These are phyloP conservation scores for Benthosema pterotum DNA, from an alignment of 2,797 vertebrate species.

Conservation along the genomic window DNA sequence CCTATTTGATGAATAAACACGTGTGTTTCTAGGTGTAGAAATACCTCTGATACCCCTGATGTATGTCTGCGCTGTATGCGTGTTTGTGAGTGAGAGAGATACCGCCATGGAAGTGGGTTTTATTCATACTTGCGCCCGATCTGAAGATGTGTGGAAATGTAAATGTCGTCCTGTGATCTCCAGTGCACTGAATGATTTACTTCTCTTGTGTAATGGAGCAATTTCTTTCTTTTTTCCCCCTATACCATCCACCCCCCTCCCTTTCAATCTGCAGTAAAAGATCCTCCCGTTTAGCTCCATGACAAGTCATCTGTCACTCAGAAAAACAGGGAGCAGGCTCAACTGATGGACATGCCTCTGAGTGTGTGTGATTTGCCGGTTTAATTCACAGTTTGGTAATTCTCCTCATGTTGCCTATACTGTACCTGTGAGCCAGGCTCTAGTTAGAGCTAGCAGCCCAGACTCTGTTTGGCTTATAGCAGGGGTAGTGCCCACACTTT, in stretches of 20 bases:
- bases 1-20: too few relatives aligned
- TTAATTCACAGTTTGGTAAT: too few relatives aligned
- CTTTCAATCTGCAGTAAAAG: constrained; percentile 74
- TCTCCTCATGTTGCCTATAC: too few relatives aligned
- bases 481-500: too few relatives aligned
- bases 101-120: constrained; percentile 31
- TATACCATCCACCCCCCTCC: constrained; percentile 51
- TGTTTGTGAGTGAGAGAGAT: constrained; percentile 25
- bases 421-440: too few relatives aligned
- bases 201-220: constrained; percentile 78
- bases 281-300: constrained; percentile 71
- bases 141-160: constrained; percentile 62
- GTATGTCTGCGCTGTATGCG: neutral
- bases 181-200: constrained; percentile 77
- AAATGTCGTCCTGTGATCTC: constrained; percentile 72
- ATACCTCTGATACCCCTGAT: too few relatives aligned
- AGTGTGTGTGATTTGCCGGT: constrained; percentile 3
- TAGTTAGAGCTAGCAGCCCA: too few relatives aligned
- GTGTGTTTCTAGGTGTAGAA: too few relatives aligned
- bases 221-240: constrained; percentile 66
- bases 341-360: constrained; percentile 46
- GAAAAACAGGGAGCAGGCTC: constrained; percentile 50
- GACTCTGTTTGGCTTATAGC: too few relatives aligned
- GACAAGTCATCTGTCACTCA: constrained; percentile 76
- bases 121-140: constrained; percentile 33